Evolutionary conservation across 2,113 vertebrate species (phyloP).

Genomic region (Notothenia rossii): DNA sequence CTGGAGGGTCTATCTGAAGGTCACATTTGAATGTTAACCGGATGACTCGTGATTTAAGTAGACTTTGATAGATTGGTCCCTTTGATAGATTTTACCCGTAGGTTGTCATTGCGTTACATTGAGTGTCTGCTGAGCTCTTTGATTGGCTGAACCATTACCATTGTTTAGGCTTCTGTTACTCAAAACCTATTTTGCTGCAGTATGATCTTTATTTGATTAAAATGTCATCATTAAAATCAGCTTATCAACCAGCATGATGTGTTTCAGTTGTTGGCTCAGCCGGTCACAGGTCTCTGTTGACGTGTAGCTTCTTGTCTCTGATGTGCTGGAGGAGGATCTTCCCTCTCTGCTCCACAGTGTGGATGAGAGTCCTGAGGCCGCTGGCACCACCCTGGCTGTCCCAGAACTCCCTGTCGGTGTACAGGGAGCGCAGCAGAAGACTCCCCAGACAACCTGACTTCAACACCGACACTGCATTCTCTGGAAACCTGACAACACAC

Average conservation of each 20-base stretch:
- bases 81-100: not conserved
- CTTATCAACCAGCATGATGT: not conserved
- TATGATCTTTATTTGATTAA: too few relatives aligned
- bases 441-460: constrained; percentile 87
- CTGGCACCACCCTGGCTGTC: constrained; percentile 81
- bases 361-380: constrained; percentile 83
- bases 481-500: constrained; percentile 87
- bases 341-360: constrained; percentile 83
- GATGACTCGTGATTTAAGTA: not conserved
- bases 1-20: not conserved
- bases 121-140: not conserved
- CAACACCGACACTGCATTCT: constrained; percentile 81
- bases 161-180: too few relatives aligned
- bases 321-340: constrained; percentile 86
- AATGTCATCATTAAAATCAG: too few relatives aligned
- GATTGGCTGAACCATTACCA: too few relatives aligned
- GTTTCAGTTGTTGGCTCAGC: not conserved
- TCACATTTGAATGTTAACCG: not conserved
- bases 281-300: constrained; percentile 78
- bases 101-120: not conserved
- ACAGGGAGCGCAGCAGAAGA: constrained; percentile 88
- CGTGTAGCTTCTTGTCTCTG: constrained; percentile 75
- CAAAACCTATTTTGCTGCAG: too few relatives aligned
- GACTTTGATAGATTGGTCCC: not conserved
- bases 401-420: constrained; percentile 89